phyloP scores from a whole-genome alignment of 2,113 vertebrate genomes.

The Thunnus thynnus region DNA sequence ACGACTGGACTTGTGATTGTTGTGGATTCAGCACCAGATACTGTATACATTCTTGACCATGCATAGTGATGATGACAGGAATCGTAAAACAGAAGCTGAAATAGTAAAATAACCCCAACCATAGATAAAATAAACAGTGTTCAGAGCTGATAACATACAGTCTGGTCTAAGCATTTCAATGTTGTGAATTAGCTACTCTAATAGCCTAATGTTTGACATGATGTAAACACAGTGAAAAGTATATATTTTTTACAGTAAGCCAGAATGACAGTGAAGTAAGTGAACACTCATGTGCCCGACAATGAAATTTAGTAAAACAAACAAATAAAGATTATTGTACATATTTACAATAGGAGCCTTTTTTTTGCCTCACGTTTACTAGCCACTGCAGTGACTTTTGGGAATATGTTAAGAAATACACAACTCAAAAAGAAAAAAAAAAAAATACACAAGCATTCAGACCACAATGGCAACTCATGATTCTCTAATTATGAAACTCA shows the following conservation, averaged over 20 bases:
- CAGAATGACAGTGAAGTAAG: constrained; percentile 45
- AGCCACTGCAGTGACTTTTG: constrained; percentile 63
- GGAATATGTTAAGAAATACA: constrained; percentile 60
- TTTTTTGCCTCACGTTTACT: constrained; percentile 46
- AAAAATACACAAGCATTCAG: constrained; percentile 51
- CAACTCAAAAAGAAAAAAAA: constrained; percentile 43
- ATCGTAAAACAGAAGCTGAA: constrained; percentile 49
- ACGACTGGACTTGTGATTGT: constrained; percentile 42
- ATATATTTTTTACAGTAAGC: constrained; percentile 30
- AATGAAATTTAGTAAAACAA: constrained; percentile 56
- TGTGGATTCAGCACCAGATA: constrained; percentile 39
- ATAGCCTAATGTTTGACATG: constrained; percentile 47
- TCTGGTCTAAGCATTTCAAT: constrained; percentile 35
- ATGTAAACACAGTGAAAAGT: constrained; percentile 44
- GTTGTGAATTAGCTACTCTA: constrained; percentile 57
- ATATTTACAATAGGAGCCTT: constrained; percentile 81
- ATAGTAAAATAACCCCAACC: constrained; percentile 41
- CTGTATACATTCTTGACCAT: constrained; percentile 37
- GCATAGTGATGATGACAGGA: constrained; percentile 29
- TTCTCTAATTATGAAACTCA: constrained; percentile 54
- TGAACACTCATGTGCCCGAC: constrained; percentile 46
- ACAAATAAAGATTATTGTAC: constrained; percentile 75
- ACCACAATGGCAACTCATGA: constrained; percentile 48
- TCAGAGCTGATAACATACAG: constrained; percentile 47
- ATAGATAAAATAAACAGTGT: constrained; percentile 56